Evolutionary conservation across 2,888 invertebrate species (phyloP).

Genomic region (Chouioia cunea): DNA sequence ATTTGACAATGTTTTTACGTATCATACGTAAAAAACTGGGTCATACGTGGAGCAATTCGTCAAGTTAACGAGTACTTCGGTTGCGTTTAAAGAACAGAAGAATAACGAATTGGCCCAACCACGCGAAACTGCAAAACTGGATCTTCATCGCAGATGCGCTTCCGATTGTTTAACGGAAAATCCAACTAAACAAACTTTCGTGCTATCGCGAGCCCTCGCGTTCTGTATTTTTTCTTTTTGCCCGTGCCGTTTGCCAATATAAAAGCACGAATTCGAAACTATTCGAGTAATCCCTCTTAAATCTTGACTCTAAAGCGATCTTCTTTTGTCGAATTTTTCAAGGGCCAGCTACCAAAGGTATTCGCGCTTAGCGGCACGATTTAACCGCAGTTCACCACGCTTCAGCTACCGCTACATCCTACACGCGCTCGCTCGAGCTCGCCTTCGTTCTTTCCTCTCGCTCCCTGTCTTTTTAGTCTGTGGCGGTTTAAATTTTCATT

Average conservation of each 20-base stretch:
- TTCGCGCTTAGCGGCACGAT: constrained; percentile 3
- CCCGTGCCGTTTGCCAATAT: not conserved
- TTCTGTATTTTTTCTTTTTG: not conserved
- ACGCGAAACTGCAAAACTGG: not conserved
- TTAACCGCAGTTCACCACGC: not conserved
- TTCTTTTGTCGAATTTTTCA: not conserved
- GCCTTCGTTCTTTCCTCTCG: not conserved
- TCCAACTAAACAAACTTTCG: constrained; percentile 30
- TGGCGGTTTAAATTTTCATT: too few species aligned
- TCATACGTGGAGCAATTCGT: too few species aligned
- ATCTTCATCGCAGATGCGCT: not conserved
- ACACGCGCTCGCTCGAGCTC: not conserved
- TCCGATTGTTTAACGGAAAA: not conserved
- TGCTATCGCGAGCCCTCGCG: constrained; percentile 2
- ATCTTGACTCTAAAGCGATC: not conserved
- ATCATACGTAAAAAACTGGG: not conserved
- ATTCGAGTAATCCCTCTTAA: constrained; percentile 16
- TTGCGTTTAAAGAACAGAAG: not conserved
- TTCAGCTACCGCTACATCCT: not conserved
- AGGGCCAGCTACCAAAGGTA: not conserved
- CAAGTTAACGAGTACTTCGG: too few species aligned
- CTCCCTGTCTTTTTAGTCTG: too few species aligned
- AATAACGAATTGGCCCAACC: not conserved
- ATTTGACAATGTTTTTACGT: not conserved
- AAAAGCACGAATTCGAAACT: constrained; percentile 37